Base-by-base conservation (phyloP, 1,140 invertebrate species). In the Artemia franciscana region DNA sequence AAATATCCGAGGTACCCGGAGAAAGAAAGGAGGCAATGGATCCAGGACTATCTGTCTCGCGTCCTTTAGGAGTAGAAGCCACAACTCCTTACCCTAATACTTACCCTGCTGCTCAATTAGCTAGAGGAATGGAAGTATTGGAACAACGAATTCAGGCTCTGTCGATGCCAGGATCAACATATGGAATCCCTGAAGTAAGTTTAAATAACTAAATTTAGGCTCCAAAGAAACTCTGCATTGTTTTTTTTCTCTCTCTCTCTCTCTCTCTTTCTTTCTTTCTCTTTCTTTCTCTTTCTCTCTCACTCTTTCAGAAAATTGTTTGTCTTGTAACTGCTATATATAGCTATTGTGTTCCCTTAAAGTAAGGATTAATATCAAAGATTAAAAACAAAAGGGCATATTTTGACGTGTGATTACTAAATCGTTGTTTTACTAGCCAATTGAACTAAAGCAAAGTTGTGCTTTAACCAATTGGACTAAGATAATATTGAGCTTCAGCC, bases 21-120 rank as follows among this genome's bases (percentile, higher is more conserved):
- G 85, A 89, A 75, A 75, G 80, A 67, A 82, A 84, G 0, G 83
- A 87, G 75, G 79, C 80, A 0, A 79, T 81, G 5, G 75, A 81
- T 61, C 79, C 78, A 58, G 86, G 86, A 25, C 73, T 88, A 65
- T 82, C 84, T 58, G 85, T 84, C 9, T 76, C 84, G 27, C 76
- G 86, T 63, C 86, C 86, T 3, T 71, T 88, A 56, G 59, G 63
- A 4, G 39, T 5, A 12, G 15, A 81, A 80, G 7, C 24, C 70
- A 24, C 4, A 23, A 18, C 56, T 27, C 27, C 51, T 26, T 61
- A 25, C 59, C 63, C 51, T 15, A 26, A 24, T 23, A 23, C 39
- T 59, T 57, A 65, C 63, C 15, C 65, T 59, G 39, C 39, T 12
- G 39, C 39, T 18, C 39, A 51, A 18, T 51, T 51, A 51, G 39